Conservation (phyloP, 37 sponge, comb jelly and placozoan genomes). For the Aplysina aerophoba region DNA sequence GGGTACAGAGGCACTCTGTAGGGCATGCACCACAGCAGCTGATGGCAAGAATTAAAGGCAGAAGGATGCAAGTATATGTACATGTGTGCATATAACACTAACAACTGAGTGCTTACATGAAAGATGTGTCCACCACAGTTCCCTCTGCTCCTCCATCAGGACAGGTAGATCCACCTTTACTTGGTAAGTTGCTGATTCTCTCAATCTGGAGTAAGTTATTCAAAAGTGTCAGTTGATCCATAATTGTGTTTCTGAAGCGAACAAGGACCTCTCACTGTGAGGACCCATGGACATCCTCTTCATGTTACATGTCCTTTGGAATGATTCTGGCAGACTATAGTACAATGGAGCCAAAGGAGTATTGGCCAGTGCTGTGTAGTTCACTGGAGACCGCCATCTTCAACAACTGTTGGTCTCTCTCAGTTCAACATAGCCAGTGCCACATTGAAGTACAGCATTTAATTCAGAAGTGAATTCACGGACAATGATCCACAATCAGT, state of each 20-base stretch:
- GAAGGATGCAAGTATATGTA: no score
- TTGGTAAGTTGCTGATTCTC: no score
- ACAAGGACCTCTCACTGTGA: background rate
- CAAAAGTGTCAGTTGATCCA: background rate
- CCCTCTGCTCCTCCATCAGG: no score
- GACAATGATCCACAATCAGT: background rate
- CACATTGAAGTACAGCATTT: background rate
- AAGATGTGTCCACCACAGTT: no score
- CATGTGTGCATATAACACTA: no score
- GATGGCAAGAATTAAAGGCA: no score
- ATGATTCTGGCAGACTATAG: background rate
- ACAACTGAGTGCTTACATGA: no score
- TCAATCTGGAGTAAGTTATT: background rate
- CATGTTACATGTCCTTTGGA: background rate
- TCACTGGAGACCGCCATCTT: slow-evolving; percentile 12
- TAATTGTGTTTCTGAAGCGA: background rate
- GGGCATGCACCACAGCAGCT: no score
- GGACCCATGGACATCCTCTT: background rate
- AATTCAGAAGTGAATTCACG: background rate
- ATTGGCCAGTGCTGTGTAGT: background rate
- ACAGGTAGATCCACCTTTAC: no score
- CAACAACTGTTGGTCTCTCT: slow-evolving; percentile 12
- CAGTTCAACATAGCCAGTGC: slow-evolving; percentile 18
- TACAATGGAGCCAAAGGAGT: background rate
- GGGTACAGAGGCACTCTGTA: no score